Percentiles rank a stretch among this genome's conserved stretches.
Evolutionary conservation across 2,797 vertebrate genomes (phyloP).

Genomic region (Poecilia picta): DNA sequence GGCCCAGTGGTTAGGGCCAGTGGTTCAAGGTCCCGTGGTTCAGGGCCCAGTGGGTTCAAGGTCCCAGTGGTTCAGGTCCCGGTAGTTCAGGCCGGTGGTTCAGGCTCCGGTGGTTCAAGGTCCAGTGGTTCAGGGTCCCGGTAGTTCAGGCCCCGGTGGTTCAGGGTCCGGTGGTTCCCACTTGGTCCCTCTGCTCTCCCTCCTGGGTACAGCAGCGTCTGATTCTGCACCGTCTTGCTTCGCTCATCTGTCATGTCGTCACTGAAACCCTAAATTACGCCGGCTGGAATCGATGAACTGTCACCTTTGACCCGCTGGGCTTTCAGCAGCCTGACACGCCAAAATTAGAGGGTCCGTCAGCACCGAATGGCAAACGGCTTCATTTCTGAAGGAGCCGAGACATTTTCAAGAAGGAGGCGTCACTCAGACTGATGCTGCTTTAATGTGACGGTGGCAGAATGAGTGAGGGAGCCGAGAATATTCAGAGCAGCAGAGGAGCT

Average conservation of each 20-base stretch:
- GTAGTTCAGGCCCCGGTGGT: too few species aligned
- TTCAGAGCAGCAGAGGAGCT: background rate
- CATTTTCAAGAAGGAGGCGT: constrained; percentile 8
- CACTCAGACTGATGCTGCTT: background rate
- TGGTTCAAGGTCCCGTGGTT: too few species aligned
- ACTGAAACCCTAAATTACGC: constrained; percentile 47
- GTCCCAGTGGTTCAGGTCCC: too few species aligned
- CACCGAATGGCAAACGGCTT: constrained; percentile 32
- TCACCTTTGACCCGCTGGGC: constrained; percentile 15
- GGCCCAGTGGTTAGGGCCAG: too few species aligned
- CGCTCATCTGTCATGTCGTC: constrained; percentile 46
- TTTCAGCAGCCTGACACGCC: constrained; percentile 30
- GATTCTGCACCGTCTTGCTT: constrained; percentile 4
- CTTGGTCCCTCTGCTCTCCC: background rate
- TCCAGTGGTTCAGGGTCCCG: too few species aligned
- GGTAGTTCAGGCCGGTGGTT: too few species aligned
- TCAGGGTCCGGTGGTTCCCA: too few species aligned
- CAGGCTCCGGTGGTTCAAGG: too few species aligned
- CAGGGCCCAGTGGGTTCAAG: too few species aligned
- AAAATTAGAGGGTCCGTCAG: constrained; percentile 27
- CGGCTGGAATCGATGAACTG: constrained; percentile 51
- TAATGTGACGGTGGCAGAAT: background rate
- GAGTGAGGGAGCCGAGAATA: background rate
- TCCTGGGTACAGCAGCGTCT: constrained; percentile 7
- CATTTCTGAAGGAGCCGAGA: constrained; percentile 17